A percentile compares a stretch with the other conserved stretches of the same genome.
phyloP scores from a whole-genome alignment of 1,140 invertebrate species.

The Zaprionus inermis region DNA sequence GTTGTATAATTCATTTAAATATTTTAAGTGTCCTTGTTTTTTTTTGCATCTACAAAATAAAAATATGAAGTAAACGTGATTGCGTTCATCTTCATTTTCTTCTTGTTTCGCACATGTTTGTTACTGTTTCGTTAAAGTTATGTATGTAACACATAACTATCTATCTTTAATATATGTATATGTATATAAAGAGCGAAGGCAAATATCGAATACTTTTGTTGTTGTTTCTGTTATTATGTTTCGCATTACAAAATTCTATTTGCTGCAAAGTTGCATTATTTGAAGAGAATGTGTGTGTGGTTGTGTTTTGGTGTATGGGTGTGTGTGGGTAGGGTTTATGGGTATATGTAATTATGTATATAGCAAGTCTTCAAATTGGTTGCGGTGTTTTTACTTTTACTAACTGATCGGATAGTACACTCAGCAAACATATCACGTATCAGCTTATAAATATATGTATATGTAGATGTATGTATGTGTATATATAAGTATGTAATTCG shows the following conservation, averaged over 20 bases:
- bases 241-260: conserved; percentile 56
- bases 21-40: conserved; percentile 68
- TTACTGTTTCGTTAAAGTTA: background rate
- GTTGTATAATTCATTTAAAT: conserved; percentile 82
- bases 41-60: conserved; percentile 57
- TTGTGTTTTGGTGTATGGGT: conserved; percentile 6
- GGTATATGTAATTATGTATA: conserved; percentile 29
- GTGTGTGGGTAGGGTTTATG: background rate
- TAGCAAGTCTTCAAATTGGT: conserved; percentile 46
- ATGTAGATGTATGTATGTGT: conserved; percentile 10
- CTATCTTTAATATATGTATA: conserved; percentile 37
- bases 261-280: conserved; percentile 52
- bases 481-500: conserved; percentile 42
- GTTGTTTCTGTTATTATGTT: conserved; percentile 57
- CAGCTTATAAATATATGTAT: conserved; percentile 34
- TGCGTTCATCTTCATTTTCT: conserved; percentile 31
- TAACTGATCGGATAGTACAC: conserved; percentile 47
- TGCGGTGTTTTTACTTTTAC: conserved; percentile 12
- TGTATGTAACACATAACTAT: background rate
- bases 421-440: conserved; percentile 66
- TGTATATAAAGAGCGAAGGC: conserved; percentile 77
- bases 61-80: conserved; percentile 51
- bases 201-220: conserved; percentile 83
- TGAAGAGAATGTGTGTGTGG: conserved; percentile 56
- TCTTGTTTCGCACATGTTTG: conserved; percentile 26